phyloP scores from a whole-genome alignment of 2,888 invertebrate genomes.

The Lamellibrachia columna region DNA sequence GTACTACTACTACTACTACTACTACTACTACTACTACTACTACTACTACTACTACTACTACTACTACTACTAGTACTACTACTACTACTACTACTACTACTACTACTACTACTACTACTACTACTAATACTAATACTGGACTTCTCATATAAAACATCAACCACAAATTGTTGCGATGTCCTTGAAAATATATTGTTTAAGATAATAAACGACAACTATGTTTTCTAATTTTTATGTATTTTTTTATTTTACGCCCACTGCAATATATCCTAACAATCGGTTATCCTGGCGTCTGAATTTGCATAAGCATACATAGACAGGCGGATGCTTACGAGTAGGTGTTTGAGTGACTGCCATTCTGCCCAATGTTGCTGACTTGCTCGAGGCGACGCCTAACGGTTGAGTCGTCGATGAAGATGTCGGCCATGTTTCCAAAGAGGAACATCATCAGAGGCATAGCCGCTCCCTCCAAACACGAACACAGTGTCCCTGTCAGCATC shows the following conservation, averaged over 20 bases:
- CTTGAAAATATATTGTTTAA: neutral
- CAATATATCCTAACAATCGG: neutral
- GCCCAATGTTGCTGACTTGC: neutral
- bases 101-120: too few species aligned
- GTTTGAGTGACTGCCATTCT: neutral
- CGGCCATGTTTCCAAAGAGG: constrained; percentile 25
- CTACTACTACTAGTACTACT: too few species aligned
- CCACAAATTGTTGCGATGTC: too few species aligned
- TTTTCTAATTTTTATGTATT: too few species aligned
- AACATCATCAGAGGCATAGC: constrained; percentile 30
- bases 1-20: too few species aligned
- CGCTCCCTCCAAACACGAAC: constrained; percentile 30
- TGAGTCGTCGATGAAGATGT: constrained; percentile 24
- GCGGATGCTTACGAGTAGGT: neutral
- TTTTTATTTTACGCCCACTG: neutral
- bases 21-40: too few species aligned
- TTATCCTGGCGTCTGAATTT: too few species aligned
- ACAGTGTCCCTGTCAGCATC: constrained; percentile 32
- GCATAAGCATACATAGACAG: neutral
- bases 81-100: too few species aligned
- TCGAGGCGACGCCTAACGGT: neutral
- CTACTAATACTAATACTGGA: too few species aligned
- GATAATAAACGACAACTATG: neutral
- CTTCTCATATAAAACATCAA: too few species aligned
- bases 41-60: too few species aligned